phyloP scores from a whole-genome alignment of 1,140 invertebrate genomes.

The Lucilia sericata region DNA sequence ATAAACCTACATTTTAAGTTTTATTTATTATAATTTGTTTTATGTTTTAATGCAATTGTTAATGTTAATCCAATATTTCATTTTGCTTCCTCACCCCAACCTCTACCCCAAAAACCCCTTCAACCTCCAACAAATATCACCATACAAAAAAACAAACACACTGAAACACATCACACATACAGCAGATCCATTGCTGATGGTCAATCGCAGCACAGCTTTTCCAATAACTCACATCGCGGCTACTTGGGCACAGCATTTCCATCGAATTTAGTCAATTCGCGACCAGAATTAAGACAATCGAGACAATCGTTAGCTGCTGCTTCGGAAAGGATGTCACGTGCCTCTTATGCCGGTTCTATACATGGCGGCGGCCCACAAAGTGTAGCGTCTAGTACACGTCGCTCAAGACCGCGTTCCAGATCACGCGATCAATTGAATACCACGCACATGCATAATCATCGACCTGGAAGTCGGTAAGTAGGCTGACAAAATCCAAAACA shows the following conservation, averaged over 20 bases:
- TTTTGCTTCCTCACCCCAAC: slow-evolving; percentile 30
- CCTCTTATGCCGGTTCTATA: slow-evolving; percentile 74
- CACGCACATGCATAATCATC: slow-evolving; percentile 69
- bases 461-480: slow-evolving; percentile 71
- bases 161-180: slow-evolving; percentile 9
- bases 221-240: slow-evolving; percentile 79
- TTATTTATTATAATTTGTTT: neutral
- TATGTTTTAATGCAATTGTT: neutral
- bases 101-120: neutral
- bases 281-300: slow-evolving; percentile 85
- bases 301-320: slow-evolving; percentile 83
- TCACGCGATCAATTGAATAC: slow-evolving; percentile 71
- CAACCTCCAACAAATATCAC: neutral
- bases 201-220: slow-evolving; percentile 87
- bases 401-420: slow-evolving; percentile 75
- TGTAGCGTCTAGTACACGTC: slow-evolving; percentile 75
- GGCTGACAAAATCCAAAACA: slow-evolving; percentile 39
- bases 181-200: slow-evolving; percentile 80
- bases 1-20: neutral
- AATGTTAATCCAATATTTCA: slow-evolving; percentile 5
- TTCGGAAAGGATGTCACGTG: slow-evolving; percentile 81
- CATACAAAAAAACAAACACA: slow-evolving; percentile 1
- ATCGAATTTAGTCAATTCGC: slow-evolving; percentile 80
- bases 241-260: slow-evolving; percentile 80
- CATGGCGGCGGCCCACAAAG: slow-evolving; percentile 68